A percentile compares a stretch with the other conserved stretches of the same genome.
These are phyloP conservation scores for Emmelina monodactyla DNA, from an alignment of 2,888 invertebrate genomes.

Conservation along the genomic window DNA sequence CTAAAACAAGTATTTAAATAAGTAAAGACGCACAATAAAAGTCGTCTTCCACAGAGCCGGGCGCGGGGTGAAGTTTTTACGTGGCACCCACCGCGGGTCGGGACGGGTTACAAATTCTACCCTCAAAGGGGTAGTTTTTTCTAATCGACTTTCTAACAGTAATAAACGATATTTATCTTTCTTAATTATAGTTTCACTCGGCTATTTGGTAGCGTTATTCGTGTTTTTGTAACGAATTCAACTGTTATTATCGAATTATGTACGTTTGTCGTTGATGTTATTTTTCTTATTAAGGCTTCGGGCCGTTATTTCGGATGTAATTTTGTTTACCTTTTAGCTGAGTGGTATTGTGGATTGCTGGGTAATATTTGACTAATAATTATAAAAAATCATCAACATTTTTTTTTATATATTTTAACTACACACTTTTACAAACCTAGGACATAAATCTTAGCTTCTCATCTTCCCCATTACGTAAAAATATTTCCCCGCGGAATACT, in stretches of 20 bases:
- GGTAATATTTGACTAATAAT: too few species aligned
- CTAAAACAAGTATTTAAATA: too few species aligned
- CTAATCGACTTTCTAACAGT: constrained; percentile 66
- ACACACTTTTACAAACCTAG: too few species aligned
- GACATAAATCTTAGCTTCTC: too few species aligned
- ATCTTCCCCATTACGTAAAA: too few species aligned
- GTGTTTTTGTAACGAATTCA: constrained; percentile 51
- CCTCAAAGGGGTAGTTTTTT: constrained; percentile 67
- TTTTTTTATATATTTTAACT: too few species aligned
- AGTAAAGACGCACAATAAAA: constrained; percentile 19
- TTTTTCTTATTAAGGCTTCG: constrained; percentile 21
- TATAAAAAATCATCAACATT: too few species aligned
- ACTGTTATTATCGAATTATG: constrained; percentile 60
- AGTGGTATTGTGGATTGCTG: too few species aligned
- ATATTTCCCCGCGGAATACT: too few species aligned
- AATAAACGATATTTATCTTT: constrained; percentile 68
- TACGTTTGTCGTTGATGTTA: constrained; percentile 44
- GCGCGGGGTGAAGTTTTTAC: constrained; percentile 38
- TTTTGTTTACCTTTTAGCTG: too few species aligned
- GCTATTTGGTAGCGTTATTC: constrained; percentile 55
- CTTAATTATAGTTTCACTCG: constrained; percentile 62
- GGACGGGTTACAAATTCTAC: constrained; percentile 66
- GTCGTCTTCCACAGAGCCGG: constrained; percentile 24
- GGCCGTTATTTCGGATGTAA: neutral
- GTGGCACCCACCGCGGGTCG: constrained; percentile 50